Evolutionary conservation across 1,140 invertebrate genomes (phyloP).

Genomic region (Steinernema feltiae): DNA sequence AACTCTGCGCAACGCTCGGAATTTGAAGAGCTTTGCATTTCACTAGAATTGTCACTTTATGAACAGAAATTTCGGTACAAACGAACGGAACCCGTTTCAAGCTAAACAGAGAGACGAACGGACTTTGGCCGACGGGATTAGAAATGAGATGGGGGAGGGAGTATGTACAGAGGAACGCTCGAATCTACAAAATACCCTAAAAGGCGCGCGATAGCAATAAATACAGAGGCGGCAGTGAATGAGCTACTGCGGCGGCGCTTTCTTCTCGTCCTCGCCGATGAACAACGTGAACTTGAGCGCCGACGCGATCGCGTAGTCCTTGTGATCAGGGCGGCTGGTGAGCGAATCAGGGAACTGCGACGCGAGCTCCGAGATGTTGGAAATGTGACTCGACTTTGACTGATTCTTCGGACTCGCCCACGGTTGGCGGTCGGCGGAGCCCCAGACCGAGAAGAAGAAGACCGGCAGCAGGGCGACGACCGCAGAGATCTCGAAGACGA

Average conservation of each 20-base stretch:
- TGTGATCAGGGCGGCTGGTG: neutral
- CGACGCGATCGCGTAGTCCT: conserved; percentile 6
- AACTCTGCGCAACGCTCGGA: too few relatives aligned
- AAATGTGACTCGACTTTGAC: neutral
- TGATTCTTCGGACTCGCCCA: conserved; percentile 30
- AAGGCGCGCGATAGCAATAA: neutral
- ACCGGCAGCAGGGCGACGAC: conserved; percentile 45
- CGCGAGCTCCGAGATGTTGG: neutral
- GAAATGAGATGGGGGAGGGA: neutral
- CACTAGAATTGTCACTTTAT: neutral
- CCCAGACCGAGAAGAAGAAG: conserved; percentile 50
- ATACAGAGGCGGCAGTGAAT: neutral
- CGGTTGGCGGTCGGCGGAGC: conserved; percentile 43
- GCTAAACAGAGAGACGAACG: neutral
- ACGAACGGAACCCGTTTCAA: neutral
- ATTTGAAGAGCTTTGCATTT: too few relatives aligned
- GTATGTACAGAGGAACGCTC: neutral
- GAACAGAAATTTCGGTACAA: too few relatives aligned
- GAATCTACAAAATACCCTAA: conserved; percentile 11
- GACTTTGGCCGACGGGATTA: conserved; percentile 11
- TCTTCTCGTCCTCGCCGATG: neutral
- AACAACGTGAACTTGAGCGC: neutral
- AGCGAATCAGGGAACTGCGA: neutral
- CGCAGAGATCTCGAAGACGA: conserved; percentile 47
- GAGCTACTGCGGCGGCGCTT: neutral